These are phyloP conservation scores for Oopsacas minuta DNA, from an alignment of 37 sponge, comb jelly and placozoan species.

Conservation along the genomic window DNA sequence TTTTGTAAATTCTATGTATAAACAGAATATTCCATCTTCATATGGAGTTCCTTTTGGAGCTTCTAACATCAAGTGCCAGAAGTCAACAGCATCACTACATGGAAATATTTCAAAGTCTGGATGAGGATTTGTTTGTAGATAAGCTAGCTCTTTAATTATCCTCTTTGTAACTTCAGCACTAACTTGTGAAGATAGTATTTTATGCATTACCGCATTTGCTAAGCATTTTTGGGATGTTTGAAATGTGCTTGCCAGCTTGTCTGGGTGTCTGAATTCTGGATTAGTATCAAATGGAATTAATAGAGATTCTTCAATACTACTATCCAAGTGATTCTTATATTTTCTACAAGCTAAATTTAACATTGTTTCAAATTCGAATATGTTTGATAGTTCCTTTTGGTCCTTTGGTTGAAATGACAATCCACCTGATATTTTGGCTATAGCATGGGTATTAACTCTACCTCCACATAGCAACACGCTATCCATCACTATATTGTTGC, in stretches of 20 bases:
- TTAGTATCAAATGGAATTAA: background rate
- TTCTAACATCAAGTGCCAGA: background rate
- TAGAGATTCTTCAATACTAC: background rate
- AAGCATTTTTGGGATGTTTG: background rate
- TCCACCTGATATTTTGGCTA: background rate
- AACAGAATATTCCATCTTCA: background rate
- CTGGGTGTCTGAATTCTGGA: background rate
- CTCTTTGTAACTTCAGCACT: background rate
- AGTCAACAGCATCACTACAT: background rate
- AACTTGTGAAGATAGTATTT: background rate
- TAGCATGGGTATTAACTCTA: background rate
- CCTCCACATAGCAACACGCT: background rate
- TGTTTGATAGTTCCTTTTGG: background rate
- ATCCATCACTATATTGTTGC: background rate
- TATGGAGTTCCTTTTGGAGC: conserved; percentile 14
- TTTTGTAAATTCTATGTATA: background rate
- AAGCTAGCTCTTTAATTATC: background rate
- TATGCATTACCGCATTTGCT: background rate
- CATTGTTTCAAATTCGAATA: background rate
- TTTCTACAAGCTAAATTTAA: background rate
- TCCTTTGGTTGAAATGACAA: background rate
- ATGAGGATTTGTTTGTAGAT: background rate
- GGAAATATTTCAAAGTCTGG: background rate
- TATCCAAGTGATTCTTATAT: background rate
- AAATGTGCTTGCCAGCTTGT: background rate